Conservation (phyloP, 2,797 vertebrate species). For the Squalus acanthias region DNA sequence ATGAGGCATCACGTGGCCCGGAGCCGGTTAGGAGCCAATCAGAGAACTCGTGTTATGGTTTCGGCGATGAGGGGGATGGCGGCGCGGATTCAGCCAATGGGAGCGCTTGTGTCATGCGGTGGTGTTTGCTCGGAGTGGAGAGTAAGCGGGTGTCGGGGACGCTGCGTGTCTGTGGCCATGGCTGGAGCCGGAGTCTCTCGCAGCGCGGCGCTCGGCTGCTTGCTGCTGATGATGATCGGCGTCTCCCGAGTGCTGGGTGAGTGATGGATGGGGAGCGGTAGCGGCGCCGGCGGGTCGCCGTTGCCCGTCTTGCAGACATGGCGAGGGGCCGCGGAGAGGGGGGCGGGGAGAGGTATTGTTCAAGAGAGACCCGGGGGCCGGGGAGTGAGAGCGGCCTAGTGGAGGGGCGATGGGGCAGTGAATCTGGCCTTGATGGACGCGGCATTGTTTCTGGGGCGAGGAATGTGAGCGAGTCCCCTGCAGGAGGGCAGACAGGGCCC, state of each 20-base stretch:
- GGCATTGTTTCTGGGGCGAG: too few species aligned
- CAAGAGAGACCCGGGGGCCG: neutral
- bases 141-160: neutral
- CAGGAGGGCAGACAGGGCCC: neutral
- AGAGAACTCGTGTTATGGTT: neutral
- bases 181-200: neutral
- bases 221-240: neutral
- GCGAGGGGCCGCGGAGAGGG: neutral
- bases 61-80: neutral
- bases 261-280: neutral
- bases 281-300: neutral
- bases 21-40: neutral
- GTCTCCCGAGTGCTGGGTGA: neutral
- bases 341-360: neutral
- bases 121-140: neutral
- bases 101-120: neutral
- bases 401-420: neutral
- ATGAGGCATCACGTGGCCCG: neutral
- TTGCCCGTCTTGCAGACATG: neutral
- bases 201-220: neutral
- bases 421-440: too few species aligned
- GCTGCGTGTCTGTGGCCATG: neutral
- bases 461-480: too few species aligned
- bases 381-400: neutral
- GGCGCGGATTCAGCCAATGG: neutral